Evolutionary conservation across 92 coral and sea anemone genomes (phyloP).

Genomic region (Desmophyllum pertusum): DNA sequence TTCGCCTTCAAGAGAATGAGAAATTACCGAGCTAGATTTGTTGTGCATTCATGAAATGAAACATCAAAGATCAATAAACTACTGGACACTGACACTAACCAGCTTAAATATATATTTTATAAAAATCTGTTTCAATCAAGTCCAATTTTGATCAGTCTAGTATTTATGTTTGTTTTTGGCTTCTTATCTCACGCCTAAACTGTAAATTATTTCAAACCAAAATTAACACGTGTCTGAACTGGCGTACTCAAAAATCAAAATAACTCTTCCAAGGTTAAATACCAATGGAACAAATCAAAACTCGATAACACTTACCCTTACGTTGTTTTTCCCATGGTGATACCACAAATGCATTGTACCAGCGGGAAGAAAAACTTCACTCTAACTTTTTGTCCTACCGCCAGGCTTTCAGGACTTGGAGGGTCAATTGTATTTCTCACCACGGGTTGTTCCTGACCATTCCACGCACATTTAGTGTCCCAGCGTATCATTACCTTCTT

Average conservation of each 20-base stretch:
- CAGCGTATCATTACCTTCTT: conserved; percentile 10
- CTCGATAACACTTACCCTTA: background rate
- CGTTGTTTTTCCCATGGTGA: conserved; percentile 4
- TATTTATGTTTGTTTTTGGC: too few species aligned
- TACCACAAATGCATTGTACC: conserved; percentile 12
- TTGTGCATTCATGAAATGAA: too few species aligned
- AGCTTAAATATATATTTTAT: too few species aligned
- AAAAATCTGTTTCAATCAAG: too few species aligned
- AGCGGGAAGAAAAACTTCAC: conserved; percentile 18
- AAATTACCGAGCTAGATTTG: too few species aligned
- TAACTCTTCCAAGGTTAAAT: background rate
- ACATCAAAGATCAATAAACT: too few species aligned
- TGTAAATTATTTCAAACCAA: too few species aligned
- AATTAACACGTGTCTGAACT: background rate
- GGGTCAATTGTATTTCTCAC: background rate
- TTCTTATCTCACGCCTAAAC: too few species aligned
- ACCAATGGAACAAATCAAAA: background rate
- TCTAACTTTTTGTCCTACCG: background rate
- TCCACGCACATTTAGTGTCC: conserved; percentile 20
- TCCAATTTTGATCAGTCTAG: too few species aligned
- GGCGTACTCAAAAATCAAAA: background rate
- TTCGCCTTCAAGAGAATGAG: too few species aligned
- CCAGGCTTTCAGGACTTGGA: conserved; percentile 6
- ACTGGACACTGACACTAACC: too few species aligned
- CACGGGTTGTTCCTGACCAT: background rate